Evolutionary conservation across 2,888 invertebrate species (phyloP).

Genomic region (Ophion slaviceki): DNA sequence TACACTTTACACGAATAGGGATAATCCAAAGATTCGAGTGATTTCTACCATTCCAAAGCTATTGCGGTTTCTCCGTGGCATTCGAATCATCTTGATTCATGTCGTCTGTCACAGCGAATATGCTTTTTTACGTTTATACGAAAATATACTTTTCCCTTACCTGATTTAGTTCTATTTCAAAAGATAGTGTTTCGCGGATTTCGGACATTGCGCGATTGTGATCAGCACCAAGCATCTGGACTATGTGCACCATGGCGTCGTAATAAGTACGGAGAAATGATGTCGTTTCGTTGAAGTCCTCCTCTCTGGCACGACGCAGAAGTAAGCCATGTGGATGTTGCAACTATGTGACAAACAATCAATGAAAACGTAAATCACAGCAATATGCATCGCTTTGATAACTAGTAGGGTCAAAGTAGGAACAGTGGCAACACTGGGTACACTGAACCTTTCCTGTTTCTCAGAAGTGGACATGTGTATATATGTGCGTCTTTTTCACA

Average conservation of each 20-base stretch:
- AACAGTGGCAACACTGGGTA: too few species aligned
- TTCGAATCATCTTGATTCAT: too few species aligned
- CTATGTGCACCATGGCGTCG: neutral
- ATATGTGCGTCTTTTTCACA: too few species aligned
- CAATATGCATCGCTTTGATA: too few species aligned
- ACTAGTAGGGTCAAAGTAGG: too few species aligned
- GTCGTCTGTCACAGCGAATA: constrained; percentile 83
- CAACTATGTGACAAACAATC: neutral
- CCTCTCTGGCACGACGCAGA: neutral
- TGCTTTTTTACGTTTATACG: neutral
- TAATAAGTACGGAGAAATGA: neutral
- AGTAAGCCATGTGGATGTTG: neutral
- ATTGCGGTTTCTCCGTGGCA: too few species aligned
- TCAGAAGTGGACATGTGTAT: too few species aligned
- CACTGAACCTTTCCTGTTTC: too few species aligned
- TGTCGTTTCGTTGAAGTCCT: neutral
- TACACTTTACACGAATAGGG: too few species aligned
- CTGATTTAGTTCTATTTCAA: neutral
- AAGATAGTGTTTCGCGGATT: neutral
- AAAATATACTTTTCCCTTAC: neutral
- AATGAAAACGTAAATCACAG: too few species aligned
- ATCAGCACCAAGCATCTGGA: neutral
- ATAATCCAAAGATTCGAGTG: too few species aligned
- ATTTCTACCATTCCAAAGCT: too few species aligned
- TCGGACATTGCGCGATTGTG: neutral